Percentiles rank a stretch among this genome's conserved stretches.
phyloP scores from a whole-genome alignment of 1,140 invertebrate species.

The Potamilus streckersoni region DNA sequence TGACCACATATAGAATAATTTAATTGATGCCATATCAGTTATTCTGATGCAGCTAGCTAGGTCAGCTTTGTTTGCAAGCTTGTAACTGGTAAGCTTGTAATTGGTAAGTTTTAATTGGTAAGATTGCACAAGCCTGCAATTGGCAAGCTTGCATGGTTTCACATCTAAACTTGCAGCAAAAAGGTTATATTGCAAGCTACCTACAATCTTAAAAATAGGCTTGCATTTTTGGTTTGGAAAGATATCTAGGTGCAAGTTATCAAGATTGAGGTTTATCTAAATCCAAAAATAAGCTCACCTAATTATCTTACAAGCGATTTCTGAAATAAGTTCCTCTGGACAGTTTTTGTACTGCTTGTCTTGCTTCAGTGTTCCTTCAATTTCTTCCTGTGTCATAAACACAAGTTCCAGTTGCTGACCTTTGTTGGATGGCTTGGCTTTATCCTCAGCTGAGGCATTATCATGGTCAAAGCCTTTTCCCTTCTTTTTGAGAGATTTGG shows the following conservation, averaged over 20 bases:
- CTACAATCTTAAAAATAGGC: neutral
- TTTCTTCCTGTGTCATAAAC: constrained; percentile 78
- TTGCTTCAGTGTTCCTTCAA: constrained; percentile 76
- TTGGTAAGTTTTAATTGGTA: too few species aligned
- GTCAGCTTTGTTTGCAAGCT: too few species aligned
- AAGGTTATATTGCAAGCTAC: too few species aligned
- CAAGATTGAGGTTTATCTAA: too few species aligned
- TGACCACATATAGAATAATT: too few species aligned
- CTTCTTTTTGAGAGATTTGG: constrained; percentile 88
- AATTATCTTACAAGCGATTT: constrained; percentile 65
- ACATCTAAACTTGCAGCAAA: too few species aligned
- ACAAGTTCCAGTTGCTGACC: constrained; percentile 70
- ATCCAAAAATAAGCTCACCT: constrained; percentile 46
- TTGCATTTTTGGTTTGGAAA: neutral
- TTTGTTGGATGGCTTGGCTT: constrained; percentile 28
- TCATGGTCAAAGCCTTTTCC: constrained; percentile 72
- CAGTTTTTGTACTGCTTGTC: constrained; percentile 70
- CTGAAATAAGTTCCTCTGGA: constrained; percentile 68
- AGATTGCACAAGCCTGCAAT: too few species aligned
- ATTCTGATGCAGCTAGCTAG: too few species aligned
- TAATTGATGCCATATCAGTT: too few species aligned
- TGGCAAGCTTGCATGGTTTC: too few species aligned
- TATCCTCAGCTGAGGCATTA: constrained; percentile 53
- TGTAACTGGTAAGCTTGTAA: too few species aligned
- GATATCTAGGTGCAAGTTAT: neutral